phyloP scores from a whole-genome alignment of 2,113 vertebrate genomes.

The Morone chrysops region DNA sequence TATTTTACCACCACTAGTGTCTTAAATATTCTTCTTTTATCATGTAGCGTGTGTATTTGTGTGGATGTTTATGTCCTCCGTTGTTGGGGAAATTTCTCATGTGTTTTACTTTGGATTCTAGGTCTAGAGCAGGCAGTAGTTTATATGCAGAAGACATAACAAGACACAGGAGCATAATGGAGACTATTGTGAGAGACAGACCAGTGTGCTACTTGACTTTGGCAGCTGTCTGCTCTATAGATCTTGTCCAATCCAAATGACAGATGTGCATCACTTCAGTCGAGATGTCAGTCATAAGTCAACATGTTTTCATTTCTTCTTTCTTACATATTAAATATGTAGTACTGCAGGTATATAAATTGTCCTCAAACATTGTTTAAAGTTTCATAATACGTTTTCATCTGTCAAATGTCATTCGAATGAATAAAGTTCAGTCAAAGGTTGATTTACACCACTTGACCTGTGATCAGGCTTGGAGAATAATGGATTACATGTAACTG shows the following conservation, averaged over 20 bases:
- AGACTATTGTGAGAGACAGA: slow-evolving; percentile 42
- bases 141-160: slow-evolving; percentile 43
- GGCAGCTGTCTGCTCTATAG: slow-evolving; percentile 46
- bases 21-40: background rate
- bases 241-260: slow-evolving; percentile 43
- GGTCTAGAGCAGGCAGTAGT: slow-evolving; percentile 4
- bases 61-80: too few species aligned
- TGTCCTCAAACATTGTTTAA: background rate
- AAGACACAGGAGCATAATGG: slow-evolving; percentile 35
- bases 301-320: slow-evolving; percentile 6
- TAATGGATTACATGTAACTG: too few species aligned
- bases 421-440: background rate
- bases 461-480: background rate
- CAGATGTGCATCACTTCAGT: slow-evolving; percentile 57
- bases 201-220: slow-evolving; percentile 40
- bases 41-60: background rate
- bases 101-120: slow-evolving; percentile 17
- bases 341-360: background rate
- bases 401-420: background rate
- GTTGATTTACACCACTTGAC: background rate
- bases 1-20: background rate
- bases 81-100: background rate
- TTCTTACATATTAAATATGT: background rate
- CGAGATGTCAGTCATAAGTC: background rate
- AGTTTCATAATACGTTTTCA: background rate